Evolutionary conservation across 2,113 vertebrate genomes (phyloP).

Genomic region (Scomber scombrus): DNA sequence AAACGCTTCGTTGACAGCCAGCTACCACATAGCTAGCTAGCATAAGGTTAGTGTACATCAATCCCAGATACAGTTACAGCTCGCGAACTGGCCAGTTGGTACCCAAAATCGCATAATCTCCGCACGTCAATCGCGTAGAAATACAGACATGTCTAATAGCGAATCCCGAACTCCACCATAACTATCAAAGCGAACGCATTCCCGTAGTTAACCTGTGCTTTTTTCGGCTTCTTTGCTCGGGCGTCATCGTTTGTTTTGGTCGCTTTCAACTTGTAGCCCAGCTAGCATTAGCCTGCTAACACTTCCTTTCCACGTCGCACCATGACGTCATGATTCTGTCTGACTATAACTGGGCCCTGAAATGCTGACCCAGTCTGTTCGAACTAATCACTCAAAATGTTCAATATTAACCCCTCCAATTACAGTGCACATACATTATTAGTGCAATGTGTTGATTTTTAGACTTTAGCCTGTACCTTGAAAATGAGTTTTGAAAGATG

Average conservation of each 20-base stretch:
- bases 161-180: not conserved
- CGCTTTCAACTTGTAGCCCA: slow-evolving; percentile 54
- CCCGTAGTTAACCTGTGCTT: not conserved
- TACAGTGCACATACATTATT: not conserved
- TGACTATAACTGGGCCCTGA: not conserved
- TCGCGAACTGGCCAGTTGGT: slow-evolving; percentile 13
- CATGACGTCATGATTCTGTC: slow-evolving; percentile 55
- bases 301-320: slow-evolving; percentile 86
- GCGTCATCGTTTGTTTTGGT: slow-evolving; percentile 80
- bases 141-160: not conserved
- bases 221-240: slow-evolving; percentile 21
- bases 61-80: slow-evolving; percentile 34
- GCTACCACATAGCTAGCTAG: slow-evolving; percentile 44
- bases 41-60: slow-evolving; percentile 20
- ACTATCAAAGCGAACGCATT: not conserved
- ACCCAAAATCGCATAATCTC: not conserved
- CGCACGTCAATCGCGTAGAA: not conserved
- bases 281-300: slow-evolving; percentile 62
- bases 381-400: too few species aligned
- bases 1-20: slow-evolving; percentile 1
- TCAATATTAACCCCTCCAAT: too few species aligned
- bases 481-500: not conserved
- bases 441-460: not conserved
- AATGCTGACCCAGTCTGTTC: not conserved
- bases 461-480: not conserved